phyloP scores from a whole-genome alignment of 2,797 vertebrate genomes.

The Pseudocheirus occidentalis region DNA sequence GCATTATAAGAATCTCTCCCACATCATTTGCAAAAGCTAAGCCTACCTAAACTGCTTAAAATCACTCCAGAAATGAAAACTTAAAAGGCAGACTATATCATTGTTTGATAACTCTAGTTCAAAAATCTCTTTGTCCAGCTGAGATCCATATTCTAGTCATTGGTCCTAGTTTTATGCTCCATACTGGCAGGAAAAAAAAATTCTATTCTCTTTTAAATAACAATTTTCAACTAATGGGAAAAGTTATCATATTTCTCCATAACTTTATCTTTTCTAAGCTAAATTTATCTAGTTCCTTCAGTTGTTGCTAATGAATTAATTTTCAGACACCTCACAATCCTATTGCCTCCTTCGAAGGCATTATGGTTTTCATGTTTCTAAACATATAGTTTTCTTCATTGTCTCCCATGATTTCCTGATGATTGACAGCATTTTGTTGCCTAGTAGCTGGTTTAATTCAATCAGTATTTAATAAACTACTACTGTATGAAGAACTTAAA shows the following conservation, averaged over 20 bases:
- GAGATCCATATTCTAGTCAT: not conserved
- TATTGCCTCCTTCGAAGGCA: not conserved
- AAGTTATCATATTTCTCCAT: not conserved
- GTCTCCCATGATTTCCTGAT: not conserved
- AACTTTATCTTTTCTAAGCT: not conserved
- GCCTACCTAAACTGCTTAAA: not conserved
- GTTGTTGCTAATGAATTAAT: not conserved
- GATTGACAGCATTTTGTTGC: not conserved
- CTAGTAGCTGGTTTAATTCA: not conserved
- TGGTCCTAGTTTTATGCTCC: not conserved
- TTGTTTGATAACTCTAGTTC: not conserved
- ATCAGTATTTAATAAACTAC: not conserved
- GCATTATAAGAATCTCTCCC: not conserved
- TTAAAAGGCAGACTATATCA: not conserved
- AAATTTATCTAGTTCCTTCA: not conserved
- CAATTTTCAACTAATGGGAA: not conserved
- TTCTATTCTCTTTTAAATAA: not conserved
- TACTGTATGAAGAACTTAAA: not conserved
- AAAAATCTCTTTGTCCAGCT: not conserved
- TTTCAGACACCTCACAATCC: not conserved
- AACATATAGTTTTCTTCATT: no score
- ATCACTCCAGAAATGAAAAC: not conserved
- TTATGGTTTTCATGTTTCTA: no score
- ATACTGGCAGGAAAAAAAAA: not conserved
- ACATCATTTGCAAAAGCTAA: not conserved